Base-by-base conservation (phyloP, 2,797 vertebrate species). In the Pangasius sanitwongsei region DNA sequence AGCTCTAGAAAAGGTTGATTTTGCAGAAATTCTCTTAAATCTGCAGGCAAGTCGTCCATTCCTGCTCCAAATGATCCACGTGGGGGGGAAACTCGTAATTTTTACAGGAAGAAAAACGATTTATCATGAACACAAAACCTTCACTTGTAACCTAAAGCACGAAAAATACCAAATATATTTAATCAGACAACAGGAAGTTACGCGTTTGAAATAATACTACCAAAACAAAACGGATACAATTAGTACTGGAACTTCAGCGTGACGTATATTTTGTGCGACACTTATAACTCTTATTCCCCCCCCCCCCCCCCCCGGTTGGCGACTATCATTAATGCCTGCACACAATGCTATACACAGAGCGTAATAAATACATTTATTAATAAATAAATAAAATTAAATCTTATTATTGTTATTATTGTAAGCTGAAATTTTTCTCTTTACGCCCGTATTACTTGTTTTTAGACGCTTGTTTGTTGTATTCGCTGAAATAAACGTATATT, bases 31-130 rank as follows among this genome's bases (percentile, higher is more conserved):
- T 87, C 91, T 83, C 82, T 92, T 85, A 97, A 88, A n/a, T 96
- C 95, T 41, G 86, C 88, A 1, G 95, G 92, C 87, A 96, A 89
- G 4, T 94, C 94, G 0, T 96, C 96, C 96, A 97, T 97, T 28
- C 15, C 70, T 48, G 18, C 55, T 75, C 37, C 85, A 61, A 28
- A 57, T 20, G 70, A 57, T 61, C 53, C 44, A 69, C 63, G 83
- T 69, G 61, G 61, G 0, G 18, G 15, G 6, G 0, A 1, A 31
- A 50, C 15, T 23, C 16, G 12, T 13, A 3, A 1, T 23, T 69
- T 34, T 85, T 48, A 83, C 44, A 85, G 3, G 50, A 69, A 53
- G 4, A 8, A 69, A 83, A 25, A 59, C 6, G 12, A 44, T 18
- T 28, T 63, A 1, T n/a, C 12, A 44, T 63, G 0, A 63, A 34